Conservation (phyloP, 2,113 vertebrate species). For the Grallaria varia region DNA sequence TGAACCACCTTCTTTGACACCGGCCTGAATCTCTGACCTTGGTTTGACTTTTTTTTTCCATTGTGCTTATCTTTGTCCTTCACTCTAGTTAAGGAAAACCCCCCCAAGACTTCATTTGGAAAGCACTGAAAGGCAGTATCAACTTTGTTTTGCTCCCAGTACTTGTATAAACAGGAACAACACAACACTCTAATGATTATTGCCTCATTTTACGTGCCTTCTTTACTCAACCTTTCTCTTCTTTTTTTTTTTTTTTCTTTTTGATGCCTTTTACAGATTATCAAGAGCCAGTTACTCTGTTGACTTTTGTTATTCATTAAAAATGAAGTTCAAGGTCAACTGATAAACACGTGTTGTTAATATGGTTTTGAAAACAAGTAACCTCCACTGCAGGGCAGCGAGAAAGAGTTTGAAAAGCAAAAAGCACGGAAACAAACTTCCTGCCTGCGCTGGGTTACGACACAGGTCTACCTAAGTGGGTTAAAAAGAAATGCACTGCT, state of each 20-base stretch:
- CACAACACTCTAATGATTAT: neutral
- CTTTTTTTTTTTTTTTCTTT: neutral
- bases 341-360: neutral
- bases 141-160: neutral
- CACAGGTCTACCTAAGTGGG: neutral
- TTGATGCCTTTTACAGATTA: neutral
- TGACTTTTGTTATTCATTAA: constrained; percentile 28
- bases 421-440: neutral
- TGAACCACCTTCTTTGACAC: neutral
- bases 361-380: neutral
- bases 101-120: neutral
- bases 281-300: neutral
- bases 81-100: neutral
- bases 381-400: neutral
- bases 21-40: neutral
- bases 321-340: constrained; percentile 11
- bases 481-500: neutral
- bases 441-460: neutral
- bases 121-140: neutral
- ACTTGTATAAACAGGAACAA: neutral
- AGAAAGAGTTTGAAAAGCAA: neutral
- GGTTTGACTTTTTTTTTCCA: neutral
- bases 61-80: constrained; percentile 3
- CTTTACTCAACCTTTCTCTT: neutral
- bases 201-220: neutral